Base-by-base conservation (phyloP, 2,888 invertebrate genomes). In the Germaria angustata region DNA sequence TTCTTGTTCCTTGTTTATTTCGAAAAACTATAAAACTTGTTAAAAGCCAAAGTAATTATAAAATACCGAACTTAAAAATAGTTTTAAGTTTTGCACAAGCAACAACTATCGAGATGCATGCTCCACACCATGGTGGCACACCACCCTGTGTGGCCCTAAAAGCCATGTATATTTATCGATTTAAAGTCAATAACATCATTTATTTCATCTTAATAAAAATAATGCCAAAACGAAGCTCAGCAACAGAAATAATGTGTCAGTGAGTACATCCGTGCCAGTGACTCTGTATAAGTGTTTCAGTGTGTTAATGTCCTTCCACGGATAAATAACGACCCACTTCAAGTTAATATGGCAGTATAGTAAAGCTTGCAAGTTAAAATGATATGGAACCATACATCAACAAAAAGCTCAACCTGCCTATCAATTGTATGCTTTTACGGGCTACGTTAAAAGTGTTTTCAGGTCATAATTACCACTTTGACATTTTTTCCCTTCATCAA, bases 371-470 rank as follows among this genome's bases (percentile, higher is more conserved):
- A 34, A 53, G 11, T 59, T 59, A 57, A 44, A 57, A 57, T 11
- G 20, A 17, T 22, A 69, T 55, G 7, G 49, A 71, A 24, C 34
- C 34, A 49, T 34, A 44, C 13, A 34, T 3, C 20, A 63, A 22
- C 41, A 63, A 24, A 8, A 15, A 22, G 15, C 15, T 73, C 53
- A 51, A 57, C 46, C 71, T 57, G 57, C 36, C 15, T 53, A 11
- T 13, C 28, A 3, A 2, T 39, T 7, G 32, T 13, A 44, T 13
- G 32, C 7, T 44, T 32, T 20, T 55, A n/a, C n/a, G n/a, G n/a
- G n/a, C 11, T 15, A 1, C n/a, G 8, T 9, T 13, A 2, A 3
- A 9, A 6, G 44, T 36, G 6, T 7, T 9, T 15, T 34, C 17
- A 1, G 17, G 2, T 0, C 32, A 9, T 51, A n/a, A n/a, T 39